A percentile compares a stretch with the other conserved stretches of the same genome.
Evolutionary conservation across 2,888 invertebrate species (phyloP).

Genomic region (Dryobota labecula): DNA sequence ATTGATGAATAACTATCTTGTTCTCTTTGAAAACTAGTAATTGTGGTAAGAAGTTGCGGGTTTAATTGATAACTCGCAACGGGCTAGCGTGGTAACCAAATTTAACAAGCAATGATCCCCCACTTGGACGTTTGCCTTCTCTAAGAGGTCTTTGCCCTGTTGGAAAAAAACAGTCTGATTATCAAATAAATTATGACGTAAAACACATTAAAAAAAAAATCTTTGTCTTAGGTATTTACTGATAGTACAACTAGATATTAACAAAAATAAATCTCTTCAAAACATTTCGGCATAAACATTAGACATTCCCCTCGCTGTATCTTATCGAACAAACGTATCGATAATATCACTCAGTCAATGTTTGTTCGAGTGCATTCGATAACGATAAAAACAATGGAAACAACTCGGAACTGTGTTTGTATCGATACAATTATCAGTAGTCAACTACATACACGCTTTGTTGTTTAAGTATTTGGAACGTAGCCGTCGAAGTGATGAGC

Average conservation of each 20-base stretch:
- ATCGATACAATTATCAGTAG: slow-evolving; percentile 43
- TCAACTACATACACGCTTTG: not conserved
- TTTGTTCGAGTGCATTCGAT: slow-evolving; percentile 61
- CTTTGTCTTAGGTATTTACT: slow-evolving; percentile 5
- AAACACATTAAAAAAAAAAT: slow-evolving; percentile 3
- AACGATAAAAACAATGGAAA: slow-evolving; percentile 52
- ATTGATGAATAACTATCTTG: no score
- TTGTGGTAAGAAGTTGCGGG: no score
- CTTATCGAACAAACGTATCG: slow-evolving; percentile 45
- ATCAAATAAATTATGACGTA: slow-evolving; percentile 14
- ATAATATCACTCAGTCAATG: slow-evolving; percentile 47
- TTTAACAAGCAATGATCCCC: no score
- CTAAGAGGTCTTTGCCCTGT: not conserved
- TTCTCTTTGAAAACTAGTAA: no score
- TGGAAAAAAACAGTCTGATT: slow-evolving; percentile 12
- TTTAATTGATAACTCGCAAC: no score
- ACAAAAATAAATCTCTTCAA: slow-evolving; percentile 32
- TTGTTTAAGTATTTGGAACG: not conserved
- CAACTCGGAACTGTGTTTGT: slow-evolving; percentile 19
- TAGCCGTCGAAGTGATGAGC: no score
- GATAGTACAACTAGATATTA: slow-evolving; percentile 17
- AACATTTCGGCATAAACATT: slow-evolving; percentile 42
- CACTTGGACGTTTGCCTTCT: not conserved
- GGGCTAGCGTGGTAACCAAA: not conserved
- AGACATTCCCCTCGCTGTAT: slow-evolving; percentile 21